phyloP scores from a whole-genome alignment of 2,888 invertebrate genomes.

The Hirtodrosophila trivittata region DNA sequence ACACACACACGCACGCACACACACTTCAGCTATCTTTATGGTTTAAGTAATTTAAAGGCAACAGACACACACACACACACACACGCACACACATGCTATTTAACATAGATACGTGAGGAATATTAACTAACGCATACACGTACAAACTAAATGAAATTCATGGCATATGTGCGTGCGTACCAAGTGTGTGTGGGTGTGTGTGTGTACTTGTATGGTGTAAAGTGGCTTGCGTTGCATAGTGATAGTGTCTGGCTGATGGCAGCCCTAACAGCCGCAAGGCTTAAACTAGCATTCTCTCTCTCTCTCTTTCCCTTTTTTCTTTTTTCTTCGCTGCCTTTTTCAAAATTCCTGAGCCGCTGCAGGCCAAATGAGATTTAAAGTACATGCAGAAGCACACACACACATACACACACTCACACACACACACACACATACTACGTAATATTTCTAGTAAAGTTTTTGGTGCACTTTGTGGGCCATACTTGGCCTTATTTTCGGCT shows the following conservation, averaged over 20 bases:
- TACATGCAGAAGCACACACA: constrained; percentile 44
- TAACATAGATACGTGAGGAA: constrained; percentile 62
- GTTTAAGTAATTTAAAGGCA: constrained; percentile 75
- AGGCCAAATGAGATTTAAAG: constrained; percentile 78
- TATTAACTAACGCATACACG: constrained; percentile 79
- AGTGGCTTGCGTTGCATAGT: constrained; percentile 71
- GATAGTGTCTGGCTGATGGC: constrained; percentile 64
- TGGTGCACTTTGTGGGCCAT: constrained; percentile 59
- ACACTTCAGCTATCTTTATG: constrained; percentile 65
- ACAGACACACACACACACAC: constrained; percentile 40
- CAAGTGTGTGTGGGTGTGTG: constrained; percentile 28
- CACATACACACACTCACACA: constrained; percentile 16
- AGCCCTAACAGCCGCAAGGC: constrained; percentile 58
- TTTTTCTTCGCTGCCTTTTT: constrained; percentile 27
- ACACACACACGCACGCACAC: constrained; percentile 7
- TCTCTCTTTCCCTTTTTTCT: constrained; percentile 20
- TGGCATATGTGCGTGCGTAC: constrained; percentile 77
- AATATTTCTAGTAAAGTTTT: constrained; percentile 54
- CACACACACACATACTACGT: constrained; percentile 13
- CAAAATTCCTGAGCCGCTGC: constrained; percentile 65
- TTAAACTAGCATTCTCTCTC: constrained; percentile 33
- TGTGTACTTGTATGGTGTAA: constrained; percentile 45
- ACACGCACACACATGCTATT: constrained; percentile 24
- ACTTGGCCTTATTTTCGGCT: constrained; percentile 59
- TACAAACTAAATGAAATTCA: constrained; percentile 75